phyloP scores from a whole-genome alignment of 2,888 invertebrate species.

The Trichopoda pennipes region DNA sequence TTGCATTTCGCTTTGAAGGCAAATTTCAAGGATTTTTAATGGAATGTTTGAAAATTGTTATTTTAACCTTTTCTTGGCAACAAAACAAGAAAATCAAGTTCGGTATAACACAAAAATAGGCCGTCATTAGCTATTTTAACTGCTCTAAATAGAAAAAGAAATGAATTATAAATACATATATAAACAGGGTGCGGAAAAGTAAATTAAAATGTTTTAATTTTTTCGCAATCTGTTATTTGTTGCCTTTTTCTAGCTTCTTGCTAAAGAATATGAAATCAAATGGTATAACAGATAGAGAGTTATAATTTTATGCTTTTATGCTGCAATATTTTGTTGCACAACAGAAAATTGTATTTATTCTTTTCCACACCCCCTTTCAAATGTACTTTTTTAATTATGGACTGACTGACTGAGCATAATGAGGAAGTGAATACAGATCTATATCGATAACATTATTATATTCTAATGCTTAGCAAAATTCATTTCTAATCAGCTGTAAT shows the following conservation, averaged over 20 bases:
- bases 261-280: no score
- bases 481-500: no score
- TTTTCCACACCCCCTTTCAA: no score
- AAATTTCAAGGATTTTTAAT: slow-evolving; percentile 45
- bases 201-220: background rate
- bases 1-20: slow-evolving; percentile 8
- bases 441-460: no score
- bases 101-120: slow-evolving; percentile 50
- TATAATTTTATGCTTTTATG: no score
- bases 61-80: slow-evolving; percentile 2
- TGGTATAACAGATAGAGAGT: no score
- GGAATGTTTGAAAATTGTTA: background rate
- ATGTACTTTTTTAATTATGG: no score
- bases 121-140: background rate
- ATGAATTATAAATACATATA: background rate
- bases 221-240: background rate
- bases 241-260: background rate
- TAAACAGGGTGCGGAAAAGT: background rate
- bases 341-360: no score
- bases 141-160: slow-evolving; percentile 8
- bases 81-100: slow-evolving; percentile 64
- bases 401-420: no score
- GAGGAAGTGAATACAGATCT: no score
- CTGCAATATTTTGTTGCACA: no score
- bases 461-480: no score